These are phyloP conservation scores for Aporophyla lueneburgensis DNA, from an alignment of 2,888 invertebrate genomes.

Conservation along the genomic window DNA sequence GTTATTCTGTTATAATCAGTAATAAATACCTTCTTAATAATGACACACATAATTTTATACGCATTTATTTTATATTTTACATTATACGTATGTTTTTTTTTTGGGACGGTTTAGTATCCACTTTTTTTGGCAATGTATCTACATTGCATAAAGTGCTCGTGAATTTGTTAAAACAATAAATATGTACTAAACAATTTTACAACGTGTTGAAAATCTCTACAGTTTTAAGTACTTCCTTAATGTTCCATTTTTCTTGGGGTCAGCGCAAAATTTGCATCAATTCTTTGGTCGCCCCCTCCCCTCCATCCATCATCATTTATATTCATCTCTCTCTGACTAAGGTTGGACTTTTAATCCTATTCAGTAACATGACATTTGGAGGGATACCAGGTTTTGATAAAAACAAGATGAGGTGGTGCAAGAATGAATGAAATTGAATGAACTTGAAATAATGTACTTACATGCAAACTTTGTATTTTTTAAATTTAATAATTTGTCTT, in stretches of 20 bases:
- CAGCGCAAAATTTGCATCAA: not conserved
- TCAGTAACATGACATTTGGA: too few relatives aligned
- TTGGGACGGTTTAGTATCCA: not conserved
- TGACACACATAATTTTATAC: slow-evolving; percentile 39
- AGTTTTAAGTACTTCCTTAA: slow-evolving; percentile 1
- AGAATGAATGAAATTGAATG: too few relatives aligned
- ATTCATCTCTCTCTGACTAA: not conserved
- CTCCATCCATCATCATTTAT: slow-evolving; percentile 12
- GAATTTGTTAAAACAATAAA: slow-evolving; percentile 22
- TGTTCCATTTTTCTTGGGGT: not conserved
- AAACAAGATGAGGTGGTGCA: too few relatives aligned
- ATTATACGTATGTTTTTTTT: slow-evolving; percentile 23
- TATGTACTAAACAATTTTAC: slow-evolving; percentile 14
- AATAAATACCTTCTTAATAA: slow-evolving; percentile 20
- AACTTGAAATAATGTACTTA: too few relatives aligned
- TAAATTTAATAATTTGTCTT: too few relatives aligned
- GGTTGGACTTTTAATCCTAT: too few relatives aligned
- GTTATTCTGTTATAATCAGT: slow-evolving; percentile 29
- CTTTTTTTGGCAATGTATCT: slow-evolving; percentile 8
- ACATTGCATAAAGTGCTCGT: slow-evolving; percentile 14
- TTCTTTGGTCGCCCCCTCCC: not conserved
- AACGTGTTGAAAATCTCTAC: slow-evolving; percentile 18
- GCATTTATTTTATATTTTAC: slow-evolving; percentile 64
- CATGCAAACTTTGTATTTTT: too few relatives aligned
- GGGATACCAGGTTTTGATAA: too few relatives aligned